Conservation (phyloP, 2,797 vertebrate genomes). For the Enteromius anoplus region DNA sequence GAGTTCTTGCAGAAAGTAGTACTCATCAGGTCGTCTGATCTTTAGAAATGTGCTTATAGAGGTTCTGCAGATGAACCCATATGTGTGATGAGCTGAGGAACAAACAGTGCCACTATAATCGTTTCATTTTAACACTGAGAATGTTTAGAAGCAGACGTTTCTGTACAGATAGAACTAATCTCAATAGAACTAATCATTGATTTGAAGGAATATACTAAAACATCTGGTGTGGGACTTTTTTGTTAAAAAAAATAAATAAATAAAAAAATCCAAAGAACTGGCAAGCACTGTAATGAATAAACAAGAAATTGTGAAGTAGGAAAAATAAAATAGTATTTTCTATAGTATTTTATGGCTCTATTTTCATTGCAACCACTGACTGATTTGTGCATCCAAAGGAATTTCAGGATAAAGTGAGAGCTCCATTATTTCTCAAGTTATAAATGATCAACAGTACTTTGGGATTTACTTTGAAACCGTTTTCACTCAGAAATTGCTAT, state of each 20-base stretch:
- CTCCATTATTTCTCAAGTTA: too few species aligned
- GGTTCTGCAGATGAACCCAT: background rate
- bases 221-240: background rate
- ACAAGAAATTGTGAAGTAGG: background rate
- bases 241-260: too few species aligned
- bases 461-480: background rate
- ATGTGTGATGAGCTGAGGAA: background rate
- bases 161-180: too few species aligned
- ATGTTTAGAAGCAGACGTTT: background rate
- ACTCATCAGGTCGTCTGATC: background rate
- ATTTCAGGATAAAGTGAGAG: too few species aligned
- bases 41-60: background rate
- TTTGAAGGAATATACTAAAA: background rate
- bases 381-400: too few species aligned
- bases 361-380: too few species aligned
- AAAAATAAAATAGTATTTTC: background rate
- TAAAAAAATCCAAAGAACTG: background rate
- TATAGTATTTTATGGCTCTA: background rate
- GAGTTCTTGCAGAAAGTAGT: background rate
- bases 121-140: background rate
- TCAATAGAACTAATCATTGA: background rate
- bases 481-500: background rate
- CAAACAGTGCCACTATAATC: background rate
- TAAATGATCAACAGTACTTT: too few species aligned
- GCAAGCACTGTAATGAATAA: background rate